Evolutionary conservation across 1,140 invertebrate genomes (phyloP), one percentile per base, ranked within the genome.

Genomic region (Idris sp.): DNA sequence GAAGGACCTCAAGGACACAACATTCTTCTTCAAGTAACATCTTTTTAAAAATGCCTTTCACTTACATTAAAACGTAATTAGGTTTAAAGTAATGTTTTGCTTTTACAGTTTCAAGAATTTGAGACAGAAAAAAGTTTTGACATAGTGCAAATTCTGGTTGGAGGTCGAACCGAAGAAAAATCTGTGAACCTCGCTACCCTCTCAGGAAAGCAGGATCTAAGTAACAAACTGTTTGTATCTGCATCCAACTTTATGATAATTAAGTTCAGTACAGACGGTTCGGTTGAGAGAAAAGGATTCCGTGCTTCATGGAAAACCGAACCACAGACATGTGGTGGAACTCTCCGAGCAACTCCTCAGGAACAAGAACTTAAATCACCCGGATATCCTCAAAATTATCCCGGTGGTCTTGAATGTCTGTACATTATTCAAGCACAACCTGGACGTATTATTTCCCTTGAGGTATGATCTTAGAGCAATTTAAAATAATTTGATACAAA

Each of bases 221-320:
- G 93, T 31, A 93, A 91, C 58, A 93, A 93, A 81, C 91, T 95
- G 2, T 97, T 95, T 84, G 95, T 96, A 2, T 97, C 97, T 0
- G 97, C 96, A 10, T 97, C 96, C 9, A 99, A 99, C 85, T 97
- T 98, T 76, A 98, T 99, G 96, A 97, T 98, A 56, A 92, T 99
- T 62, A 98, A 97, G 86, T 99, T 99, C 88, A 95, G 94, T 73
- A 95, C 96, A 0, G 97, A 99, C 83, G 93, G 93, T 7, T 94
- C 95, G 1, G 96, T 98, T 15, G 97, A 98, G 88, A 93, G 94
- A 71, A 95, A 96, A 89, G 97, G 97, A 46, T 98, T 98, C 86
- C 91, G 95, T 33, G 95, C 95, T 35, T 95, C 95, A 0, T 97
- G 95, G 95, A 97, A 96, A 87, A 96, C 95, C 0, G 96, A 97